These are phyloP conservation scores for Zophobas morio DNA, from an alignment of 1,140 invertebrate species.

Conservation along the genomic window DNA sequence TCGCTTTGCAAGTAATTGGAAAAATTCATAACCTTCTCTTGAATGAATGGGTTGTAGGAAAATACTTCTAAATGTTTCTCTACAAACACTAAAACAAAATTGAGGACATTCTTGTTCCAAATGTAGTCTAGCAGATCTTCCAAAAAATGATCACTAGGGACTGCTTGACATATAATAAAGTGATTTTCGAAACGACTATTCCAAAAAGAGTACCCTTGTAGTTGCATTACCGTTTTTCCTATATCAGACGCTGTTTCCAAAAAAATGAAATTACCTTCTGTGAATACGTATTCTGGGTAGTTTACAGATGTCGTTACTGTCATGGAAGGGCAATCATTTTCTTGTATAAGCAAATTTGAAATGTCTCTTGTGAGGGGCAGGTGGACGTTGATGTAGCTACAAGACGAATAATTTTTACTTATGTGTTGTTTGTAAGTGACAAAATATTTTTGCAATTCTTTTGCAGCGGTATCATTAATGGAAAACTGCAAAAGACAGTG, in stretches of 20 bases:
- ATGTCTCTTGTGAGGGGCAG: constrained; percentile 3
- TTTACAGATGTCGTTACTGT: background rate
- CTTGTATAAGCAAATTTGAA: constrained; percentile 9
- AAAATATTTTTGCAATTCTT: constrained; percentile 17
- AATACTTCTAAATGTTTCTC: constrained; percentile 13
- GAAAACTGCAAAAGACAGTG: constrained; percentile 1
- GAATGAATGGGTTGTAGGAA: constrained; percentile 24
- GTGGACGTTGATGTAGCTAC: constrained; percentile 13
- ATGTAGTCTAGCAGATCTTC: background rate
- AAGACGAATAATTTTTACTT: constrained; percentile 7
- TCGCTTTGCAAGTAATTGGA: background rate
- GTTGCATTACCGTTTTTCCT: background rate
- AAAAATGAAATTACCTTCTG: constrained; percentile 21
- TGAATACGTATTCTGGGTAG: constrained; percentile 1
- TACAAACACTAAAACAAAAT: constrained; percentile 31
- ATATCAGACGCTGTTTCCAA: background rate
- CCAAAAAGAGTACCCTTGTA: constrained; percentile 11
- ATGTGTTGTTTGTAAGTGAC: background rate
- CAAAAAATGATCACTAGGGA: background rate
- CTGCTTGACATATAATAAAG: constrained; percentile 8
- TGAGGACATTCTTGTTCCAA: background rate
- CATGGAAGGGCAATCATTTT: constrained; percentile 26
- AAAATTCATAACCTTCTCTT: constrained; percentile 7
- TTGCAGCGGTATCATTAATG: background rate
- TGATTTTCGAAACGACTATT: constrained; percentile 2